Evolutionary conservation across 2,888 invertebrate species (phyloP).

Genomic region (Busseola fusca): DNA sequence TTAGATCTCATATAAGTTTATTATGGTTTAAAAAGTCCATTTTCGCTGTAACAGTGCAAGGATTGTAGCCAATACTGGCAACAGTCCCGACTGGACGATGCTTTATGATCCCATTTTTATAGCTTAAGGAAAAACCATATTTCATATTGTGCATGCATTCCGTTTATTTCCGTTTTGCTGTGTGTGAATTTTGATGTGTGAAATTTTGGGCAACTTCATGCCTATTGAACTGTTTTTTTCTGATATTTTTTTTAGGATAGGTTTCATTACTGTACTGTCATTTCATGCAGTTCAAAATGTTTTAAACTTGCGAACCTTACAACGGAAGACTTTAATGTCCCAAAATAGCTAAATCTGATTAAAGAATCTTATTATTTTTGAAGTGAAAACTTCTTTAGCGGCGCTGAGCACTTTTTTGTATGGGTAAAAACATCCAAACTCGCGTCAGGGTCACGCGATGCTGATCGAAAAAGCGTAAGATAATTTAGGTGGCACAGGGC

Average conservation of each 20-base stretch:
- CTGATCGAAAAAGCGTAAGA: too few species aligned
- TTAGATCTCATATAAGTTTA: constrained; percentile 56
- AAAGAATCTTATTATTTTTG: too few species aligned
- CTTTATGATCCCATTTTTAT: constrained; percentile 85
- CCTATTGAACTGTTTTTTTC: background rate
- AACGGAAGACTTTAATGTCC: too few species aligned
- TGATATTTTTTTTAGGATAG: background rate
- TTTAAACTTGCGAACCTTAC: too few species aligned
- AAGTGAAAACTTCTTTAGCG: too few species aligned
- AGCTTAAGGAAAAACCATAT: constrained; percentile 85
- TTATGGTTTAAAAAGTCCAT: constrained; percentile 57
- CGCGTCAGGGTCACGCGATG: too few species aligned
- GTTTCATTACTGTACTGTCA: background rate
- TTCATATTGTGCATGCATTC: constrained; percentile 67
- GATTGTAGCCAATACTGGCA: constrained; percentile 79
- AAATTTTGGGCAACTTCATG: constrained; percentile 3
- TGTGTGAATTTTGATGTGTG: constrained; percentile 11
- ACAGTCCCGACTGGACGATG: constrained; percentile 82
- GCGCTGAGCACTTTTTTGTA: too few species aligned
- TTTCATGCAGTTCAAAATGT: background rate
- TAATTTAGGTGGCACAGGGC: too few species aligned
- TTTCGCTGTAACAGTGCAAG: constrained; percentile 54
- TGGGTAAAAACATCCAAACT: too few species aligned
- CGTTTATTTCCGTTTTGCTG: constrained; percentile 25
- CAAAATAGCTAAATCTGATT: too few species aligned